Evolutionary conservation across 2,797 vertebrate genomes (phyloP).

Genomic region (Anas georgica): DNA sequence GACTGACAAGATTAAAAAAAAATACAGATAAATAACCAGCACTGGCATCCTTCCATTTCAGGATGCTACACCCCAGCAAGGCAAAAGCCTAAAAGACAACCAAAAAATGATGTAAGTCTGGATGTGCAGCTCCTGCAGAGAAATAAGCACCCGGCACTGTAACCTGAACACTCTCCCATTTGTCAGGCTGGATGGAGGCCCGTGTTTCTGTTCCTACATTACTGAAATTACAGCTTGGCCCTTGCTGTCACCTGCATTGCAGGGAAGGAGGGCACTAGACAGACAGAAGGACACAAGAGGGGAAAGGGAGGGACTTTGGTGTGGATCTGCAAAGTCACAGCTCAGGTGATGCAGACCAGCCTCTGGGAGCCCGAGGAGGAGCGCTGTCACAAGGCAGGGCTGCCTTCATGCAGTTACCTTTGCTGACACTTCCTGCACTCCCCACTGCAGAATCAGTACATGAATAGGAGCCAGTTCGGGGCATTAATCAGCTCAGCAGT

Average conservation of each 20-base stretch:
- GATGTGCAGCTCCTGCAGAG: not conserved
- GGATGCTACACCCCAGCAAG: not conserved
- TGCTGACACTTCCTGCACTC: not conserved
- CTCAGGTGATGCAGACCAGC: accelerated
- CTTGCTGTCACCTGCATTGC: not conserved
- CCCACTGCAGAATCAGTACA: not conserved
- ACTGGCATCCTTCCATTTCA: not conserved
- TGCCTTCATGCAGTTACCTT: not conserved
- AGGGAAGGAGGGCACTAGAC: not conserved
- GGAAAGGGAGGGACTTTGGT: not conserved
- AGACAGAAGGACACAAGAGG: not conserved
- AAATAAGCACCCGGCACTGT: accelerated
- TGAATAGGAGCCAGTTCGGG: not conserved
- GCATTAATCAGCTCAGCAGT: not conserved
- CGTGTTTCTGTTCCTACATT: not conserved
- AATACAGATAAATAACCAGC: not conserved
- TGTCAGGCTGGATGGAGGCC: not conserved
- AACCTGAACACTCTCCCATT: not conserved
- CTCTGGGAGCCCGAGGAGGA: not conserved
- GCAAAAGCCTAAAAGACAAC: not conserved
- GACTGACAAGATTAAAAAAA: not conserved
- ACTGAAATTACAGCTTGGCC: not conserved
- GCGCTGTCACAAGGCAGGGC: accelerated
- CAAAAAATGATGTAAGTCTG: not conserved
- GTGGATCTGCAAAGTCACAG: not conserved